phyloP scores from a whole-genome alignment of 2,113 vertebrate genomes.

The Megaceryle torquata region DNA sequence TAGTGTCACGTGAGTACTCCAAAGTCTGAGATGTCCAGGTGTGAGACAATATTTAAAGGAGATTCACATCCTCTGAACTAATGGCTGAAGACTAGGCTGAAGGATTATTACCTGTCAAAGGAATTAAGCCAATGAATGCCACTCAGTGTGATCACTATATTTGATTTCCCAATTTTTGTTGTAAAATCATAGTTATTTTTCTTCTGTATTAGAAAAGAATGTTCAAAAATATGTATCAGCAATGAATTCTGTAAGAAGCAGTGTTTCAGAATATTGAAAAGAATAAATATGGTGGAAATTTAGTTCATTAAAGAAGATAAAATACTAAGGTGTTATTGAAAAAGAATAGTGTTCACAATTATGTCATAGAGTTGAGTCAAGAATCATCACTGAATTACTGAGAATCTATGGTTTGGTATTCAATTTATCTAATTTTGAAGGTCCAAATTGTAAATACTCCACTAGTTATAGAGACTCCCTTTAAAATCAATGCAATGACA shows the following conservation, averaged over 20 bases:
- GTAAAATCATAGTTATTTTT: not conserved
- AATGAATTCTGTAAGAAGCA: not conserved
- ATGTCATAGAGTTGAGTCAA: not conserved
- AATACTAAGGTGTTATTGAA: not conserved
- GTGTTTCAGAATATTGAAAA: not conserved
- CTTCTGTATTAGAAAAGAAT: not conserved
- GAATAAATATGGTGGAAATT: not conserved
- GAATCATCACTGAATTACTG: not conserved
- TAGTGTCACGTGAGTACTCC: not conserved
- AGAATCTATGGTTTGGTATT: not conserved
- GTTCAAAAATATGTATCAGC: not conserved
- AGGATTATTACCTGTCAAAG: not conserved
- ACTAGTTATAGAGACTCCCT: not conserved
- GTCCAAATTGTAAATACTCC: not conserved
- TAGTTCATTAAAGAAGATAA: not conserved
- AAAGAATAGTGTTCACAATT: not conserved
- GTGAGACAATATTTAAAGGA: not conserved
- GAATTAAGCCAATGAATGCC: not conserved
- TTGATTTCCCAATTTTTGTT: not conserved
- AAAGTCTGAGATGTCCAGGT: not conserved
- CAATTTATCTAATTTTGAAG: not conserved
- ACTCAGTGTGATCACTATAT: not conserved
- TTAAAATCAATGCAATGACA: not conserved
- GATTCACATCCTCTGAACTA: not conserved
- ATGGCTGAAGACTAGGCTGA: not conserved